These are phyloP conservation scores for Speoplatyrhinus poulsoni DNA, from an alignment of 2,113 vertebrate genomes.

Conservation along the genomic window DNA sequence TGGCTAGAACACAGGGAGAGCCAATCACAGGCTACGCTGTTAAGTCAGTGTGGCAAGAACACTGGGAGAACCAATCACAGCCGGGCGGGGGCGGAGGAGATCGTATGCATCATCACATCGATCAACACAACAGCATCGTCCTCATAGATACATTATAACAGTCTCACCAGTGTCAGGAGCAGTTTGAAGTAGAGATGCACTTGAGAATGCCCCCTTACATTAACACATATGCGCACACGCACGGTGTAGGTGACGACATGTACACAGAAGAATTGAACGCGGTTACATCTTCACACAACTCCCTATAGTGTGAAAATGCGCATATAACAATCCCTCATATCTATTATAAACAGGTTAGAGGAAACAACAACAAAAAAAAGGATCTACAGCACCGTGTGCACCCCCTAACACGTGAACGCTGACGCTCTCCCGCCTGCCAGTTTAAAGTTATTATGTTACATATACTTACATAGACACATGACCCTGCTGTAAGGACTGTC, in stretches of 20 bases:
- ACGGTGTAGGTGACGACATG: constrained; percentile 27
- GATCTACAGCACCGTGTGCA: constrained; percentile 54
- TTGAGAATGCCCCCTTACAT: constrained; percentile 39
- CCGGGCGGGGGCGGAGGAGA: constrained; percentile 18
- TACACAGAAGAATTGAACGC: constrained; percentile 22
- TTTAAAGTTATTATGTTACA: constrained; percentile 44
- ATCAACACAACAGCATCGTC: constrained; percentile 37
- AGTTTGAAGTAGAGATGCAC: constrained; percentile 65
- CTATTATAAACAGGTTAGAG: constrained; percentile 40
- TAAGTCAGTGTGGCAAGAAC: constrained; percentile 16
- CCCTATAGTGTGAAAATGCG: constrained; percentile 50
- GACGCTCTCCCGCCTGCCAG: constrained; percentile 20
- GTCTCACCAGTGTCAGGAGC: constrained; percentile 28
- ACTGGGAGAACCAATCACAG: background rate
- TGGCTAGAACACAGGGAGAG: constrained; percentile 24
- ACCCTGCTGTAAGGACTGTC: constrained; percentile 46
- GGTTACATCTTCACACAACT: constrained; percentile 38
- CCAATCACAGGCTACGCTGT: constrained; percentile 36
- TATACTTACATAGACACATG: constrained; percentile 47
- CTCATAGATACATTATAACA: constrained; percentile 31
- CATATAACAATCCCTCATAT: constrained; percentile 50
- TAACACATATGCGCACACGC: constrained; percentile 30
- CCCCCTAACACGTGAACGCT: constrained; percentile 56
- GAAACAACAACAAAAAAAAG: constrained; percentile 55
- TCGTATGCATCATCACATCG: constrained; percentile 23